phyloP scores from a whole-genome alignment of 2,888 invertebrate genomes.

The Phlogophora meticulosa region DNA sequence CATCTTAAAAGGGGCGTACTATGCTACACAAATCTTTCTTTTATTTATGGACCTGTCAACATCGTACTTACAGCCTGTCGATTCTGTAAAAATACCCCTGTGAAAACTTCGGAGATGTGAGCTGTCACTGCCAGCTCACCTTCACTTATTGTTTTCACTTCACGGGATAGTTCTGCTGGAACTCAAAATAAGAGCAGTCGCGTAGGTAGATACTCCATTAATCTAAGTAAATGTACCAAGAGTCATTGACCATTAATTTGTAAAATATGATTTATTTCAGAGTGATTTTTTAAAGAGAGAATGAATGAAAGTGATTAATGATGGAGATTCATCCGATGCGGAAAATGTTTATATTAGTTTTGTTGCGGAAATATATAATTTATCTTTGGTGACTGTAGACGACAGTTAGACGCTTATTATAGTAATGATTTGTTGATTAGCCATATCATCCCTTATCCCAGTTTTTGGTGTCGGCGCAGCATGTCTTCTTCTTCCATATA shows the following conservation, averaged over 20 bases:
- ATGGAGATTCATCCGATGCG: constrained; percentile 23
- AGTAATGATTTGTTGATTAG: too few relatives aligned
- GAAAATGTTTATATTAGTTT: constrained; percentile 8
- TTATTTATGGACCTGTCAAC: too few relatives aligned
- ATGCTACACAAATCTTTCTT: too few relatives aligned
- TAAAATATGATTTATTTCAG: constrained; percentile 24
- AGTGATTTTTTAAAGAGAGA: constrained; percentile 24
- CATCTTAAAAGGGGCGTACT: too few relatives aligned
- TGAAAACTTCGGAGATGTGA: too few relatives aligned
- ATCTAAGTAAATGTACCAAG: constrained; percentile 20
- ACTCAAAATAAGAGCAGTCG: constrained; percentile 5
- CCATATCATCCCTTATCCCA: too few relatives aligned
- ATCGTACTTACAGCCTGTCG: too few relatives aligned
- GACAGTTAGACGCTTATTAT: neutral
- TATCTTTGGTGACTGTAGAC: neutral
- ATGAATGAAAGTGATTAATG: constrained; percentile 32
- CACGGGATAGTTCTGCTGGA: neutral
- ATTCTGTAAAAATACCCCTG: too few relatives aligned
- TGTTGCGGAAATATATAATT: constrained; percentile 24
- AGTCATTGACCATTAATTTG: constrained; percentile 36
- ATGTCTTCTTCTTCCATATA: too few relatives aligned
- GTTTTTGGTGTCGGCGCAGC: too few relatives aligned
- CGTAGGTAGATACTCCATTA: constrained; percentile 29
- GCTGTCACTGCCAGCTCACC: too few relatives aligned
- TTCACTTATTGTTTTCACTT: too few relatives aligned